A percentile compares a stretch with the other conserved stretches of the same genome.
Conservation (phyloP, 2,797 vertebrate genomes). For the Falco biarmicus region DNA sequence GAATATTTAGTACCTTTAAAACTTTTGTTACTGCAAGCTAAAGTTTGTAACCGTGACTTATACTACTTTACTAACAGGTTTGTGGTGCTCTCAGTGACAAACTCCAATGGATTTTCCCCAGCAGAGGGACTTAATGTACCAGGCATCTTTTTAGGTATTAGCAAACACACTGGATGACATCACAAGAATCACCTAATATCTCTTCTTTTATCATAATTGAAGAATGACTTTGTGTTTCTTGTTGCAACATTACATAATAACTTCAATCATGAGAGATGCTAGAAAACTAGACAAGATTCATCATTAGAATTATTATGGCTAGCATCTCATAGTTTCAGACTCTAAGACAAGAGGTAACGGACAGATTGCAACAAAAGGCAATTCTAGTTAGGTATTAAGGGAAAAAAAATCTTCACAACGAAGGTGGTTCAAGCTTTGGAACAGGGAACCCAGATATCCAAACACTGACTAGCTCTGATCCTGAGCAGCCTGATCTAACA, state of each 20-base stretch:
- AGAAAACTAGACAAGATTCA: background rate
- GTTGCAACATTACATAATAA: background rate
- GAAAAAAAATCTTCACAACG: background rate
- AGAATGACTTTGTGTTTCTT: background rate
- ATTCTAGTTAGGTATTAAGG: background rate
- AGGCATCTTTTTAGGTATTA: background rate
- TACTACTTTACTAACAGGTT: background rate
- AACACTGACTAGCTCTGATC: background rate
- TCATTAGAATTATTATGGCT: background rate
- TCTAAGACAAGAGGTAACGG: background rate
- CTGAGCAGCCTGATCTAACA: background rate
- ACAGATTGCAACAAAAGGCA: background rate
- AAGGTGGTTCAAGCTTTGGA: background rate
- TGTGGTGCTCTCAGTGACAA: background rate
- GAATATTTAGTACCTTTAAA: background rate
- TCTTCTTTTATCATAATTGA: background rate
- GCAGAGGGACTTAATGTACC: background rate
- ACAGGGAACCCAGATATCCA: background rate
- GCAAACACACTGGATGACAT: background rate
- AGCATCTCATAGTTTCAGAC: background rate
- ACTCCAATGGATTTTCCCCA: background rate
- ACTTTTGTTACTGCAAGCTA: background rate
- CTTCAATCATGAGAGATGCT: background rate
- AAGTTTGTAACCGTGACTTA: background rate
- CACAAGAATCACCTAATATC: background rate